Base-by-base conservation (phyloP, 1,140 invertebrate genomes). In the Chrysoperla carnea region DNA sequence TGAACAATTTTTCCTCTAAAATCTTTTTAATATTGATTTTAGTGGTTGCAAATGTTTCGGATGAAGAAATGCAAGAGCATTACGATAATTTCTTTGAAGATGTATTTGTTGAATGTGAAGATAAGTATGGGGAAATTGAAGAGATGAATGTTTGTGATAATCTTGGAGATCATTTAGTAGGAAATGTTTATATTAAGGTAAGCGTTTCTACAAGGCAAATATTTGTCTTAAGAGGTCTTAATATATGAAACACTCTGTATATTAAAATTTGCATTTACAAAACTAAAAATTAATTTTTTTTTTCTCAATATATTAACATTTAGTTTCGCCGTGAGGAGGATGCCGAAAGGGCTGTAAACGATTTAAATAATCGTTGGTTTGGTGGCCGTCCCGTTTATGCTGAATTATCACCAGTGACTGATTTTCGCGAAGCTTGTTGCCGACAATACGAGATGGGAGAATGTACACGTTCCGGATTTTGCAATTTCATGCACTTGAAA, bases 71-170 rank as follows among this genome's bases (percentile, higher is more conserved):
- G 76, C 94, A 98, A 60, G 87, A 96, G 62, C 91, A 98, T 69
- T 99, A 96, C 68, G 94, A 99, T 62, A 94, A 98, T 57, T 98
- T 98, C 62, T 99, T 98, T 67, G 94, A 98, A 69, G 95, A 99
- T 70, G 90, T 98, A 6, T 98, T 97, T 70, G 84, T 92, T 4
- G 94, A 99, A 64, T 84, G 93, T 58, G 92, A 97, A 67, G 90
- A 95, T 54, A 96, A 95, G 71, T 99, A 98, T 72, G 94, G 93
- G 1, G 92, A 97, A 67, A 97, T 98, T 55, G 94, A 98, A 69
- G 94, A 99, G 64, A 97, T 98, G 92, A 98, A 98, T 69, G 92
- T 99, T 14, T 99, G 94, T 70, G 94, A 99, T 62, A 99, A 99
- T 64, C 72, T 99, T 39, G 93, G 93, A 29, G 94, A 99, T 62